phyloP scores from a whole-genome alignment of 2,888 invertebrate genomes.

The Lepidocyrtoides sp. region DNA sequence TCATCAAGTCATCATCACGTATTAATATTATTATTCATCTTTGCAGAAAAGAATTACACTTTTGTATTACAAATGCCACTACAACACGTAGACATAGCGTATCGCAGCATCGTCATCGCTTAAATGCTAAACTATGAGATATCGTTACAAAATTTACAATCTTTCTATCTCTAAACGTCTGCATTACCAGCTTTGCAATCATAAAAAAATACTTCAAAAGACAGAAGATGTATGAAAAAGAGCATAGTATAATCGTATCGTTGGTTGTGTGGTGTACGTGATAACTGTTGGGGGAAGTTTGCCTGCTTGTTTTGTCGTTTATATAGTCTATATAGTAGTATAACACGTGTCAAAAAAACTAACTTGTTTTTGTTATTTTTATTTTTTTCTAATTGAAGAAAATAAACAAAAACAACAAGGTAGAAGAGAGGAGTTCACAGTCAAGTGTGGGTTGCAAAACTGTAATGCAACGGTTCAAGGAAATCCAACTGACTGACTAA shows the following conservation, averaged over 20 bases:
- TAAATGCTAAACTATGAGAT: not conserved
- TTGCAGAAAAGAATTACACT: no score
- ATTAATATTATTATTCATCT: not conserved
- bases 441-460: slow-evolving; percentile 55
- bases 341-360: slow-evolving; percentile 60
- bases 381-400: slow-evolving; percentile 31
- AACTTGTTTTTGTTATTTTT: slow-evolving; percentile 53
- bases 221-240: not conserved
- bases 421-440: slow-evolving; percentile 62
- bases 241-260: not conserved
- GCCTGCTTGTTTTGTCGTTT: not conserved
- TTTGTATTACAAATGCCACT: not conserved
- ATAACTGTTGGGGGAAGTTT: not conserved
- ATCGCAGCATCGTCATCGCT: not conserved
- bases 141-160: not conserved
- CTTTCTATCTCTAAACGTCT: no score
- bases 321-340: not conserved
- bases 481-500: slow-evolving; percentile 17
- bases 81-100: not conserved
- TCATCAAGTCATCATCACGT: not conserved
- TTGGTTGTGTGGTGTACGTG: not conserved
- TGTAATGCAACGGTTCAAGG: slow-evolving; percentile 11
- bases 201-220: no score
- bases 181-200: no score
- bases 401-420: slow-evolving; percentile 28